Evolutionary conservation across 1,140 invertebrate genomes (phyloP), one percentile per base, ranked within the genome.

Genomic region (Coelopa frigida): DNA sequence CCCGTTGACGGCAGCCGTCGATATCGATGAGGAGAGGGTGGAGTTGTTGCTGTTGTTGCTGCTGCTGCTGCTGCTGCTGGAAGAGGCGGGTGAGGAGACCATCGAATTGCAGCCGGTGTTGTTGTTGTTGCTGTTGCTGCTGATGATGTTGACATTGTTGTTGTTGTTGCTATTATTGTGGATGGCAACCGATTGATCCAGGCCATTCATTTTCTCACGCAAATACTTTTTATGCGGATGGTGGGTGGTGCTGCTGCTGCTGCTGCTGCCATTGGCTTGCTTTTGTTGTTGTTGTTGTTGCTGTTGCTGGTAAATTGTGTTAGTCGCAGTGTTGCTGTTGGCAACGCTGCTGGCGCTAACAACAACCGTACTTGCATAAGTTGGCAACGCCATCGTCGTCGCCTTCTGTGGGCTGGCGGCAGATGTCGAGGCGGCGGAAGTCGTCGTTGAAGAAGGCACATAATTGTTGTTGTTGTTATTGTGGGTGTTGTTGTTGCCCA

Each of bases 201-300:
- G 53, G 1, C 61, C 62, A 37, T 60, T 61, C 63, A 67, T 67
- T 41, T 67, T 66, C 31, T 67, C 63, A 15, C 63, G 62, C 44
- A 67, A 32, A 54, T 67, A 67, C 48, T 67, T 67, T 35, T 67
- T 67, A 35, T 67, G 63, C 40, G 63, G 63, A 52, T 67, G 63
- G 52, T 67, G 63, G 31, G 62, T 59, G 33, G 55, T 54, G 37
- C 49, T 55, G 14, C 27, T 46, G 6, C 22, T 33, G 21, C 35
- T 45, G 4, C 14, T 46, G 11, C 22, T 37, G 39, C 2, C 14
- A 14, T 14, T 29, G 14, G 8, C 14, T 29, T 54, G 37, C 49
- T 55, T 12, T 32, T 46, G 6, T 20, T 33, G 21, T 29, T 45
- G 4, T 14, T 46, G 11, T 18, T 37, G 39, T 2, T 43, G 20